Evolutionary conservation across 2,113 vertebrate genomes (phyloP).

Genomic region (Mirza zaza): DNA sequence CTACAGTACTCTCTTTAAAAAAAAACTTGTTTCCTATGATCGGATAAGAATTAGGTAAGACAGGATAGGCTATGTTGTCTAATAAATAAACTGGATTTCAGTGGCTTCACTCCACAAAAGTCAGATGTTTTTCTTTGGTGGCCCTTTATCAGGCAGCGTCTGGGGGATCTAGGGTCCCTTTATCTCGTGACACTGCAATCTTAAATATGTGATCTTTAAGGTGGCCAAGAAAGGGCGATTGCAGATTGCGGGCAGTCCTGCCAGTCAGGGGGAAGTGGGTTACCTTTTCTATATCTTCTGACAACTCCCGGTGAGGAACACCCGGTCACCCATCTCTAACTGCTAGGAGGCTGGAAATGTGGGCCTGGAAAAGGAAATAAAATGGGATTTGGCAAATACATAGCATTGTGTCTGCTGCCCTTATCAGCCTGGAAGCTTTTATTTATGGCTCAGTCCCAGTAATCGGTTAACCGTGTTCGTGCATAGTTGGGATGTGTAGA

Average conservation of each 20-base stretch:
- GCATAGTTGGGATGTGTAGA: neutral
- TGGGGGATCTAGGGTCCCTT: neutral
- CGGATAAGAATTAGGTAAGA: neutral
- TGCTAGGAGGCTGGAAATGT: neutral
- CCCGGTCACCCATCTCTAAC: neutral
- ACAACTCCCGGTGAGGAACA: neutral
- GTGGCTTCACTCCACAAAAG: neutral
- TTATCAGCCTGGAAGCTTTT: neutral
- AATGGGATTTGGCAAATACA: neutral
- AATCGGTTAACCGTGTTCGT: neutral
- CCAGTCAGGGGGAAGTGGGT: neutral
- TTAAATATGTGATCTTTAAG: neutral
- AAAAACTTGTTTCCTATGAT: neutral
- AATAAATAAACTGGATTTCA: neutral
- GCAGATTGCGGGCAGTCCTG: neutral
- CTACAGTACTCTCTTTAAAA: neutral
- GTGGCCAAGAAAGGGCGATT: neutral
- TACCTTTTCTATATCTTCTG: neutral
- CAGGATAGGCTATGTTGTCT: neutral
- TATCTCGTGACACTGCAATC: neutral
- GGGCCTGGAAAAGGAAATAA: neutral
- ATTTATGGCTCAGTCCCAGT: neutral
- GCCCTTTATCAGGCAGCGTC: neutral
- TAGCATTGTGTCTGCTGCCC: neutral
- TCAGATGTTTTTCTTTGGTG: neutral